A percentile compares a stretch with the other conserved stretches of the same genome.
Evolutionary conservation across 2,888 invertebrate species (phyloP).

Genomic region (Tetanocera ferruginea): DNA sequence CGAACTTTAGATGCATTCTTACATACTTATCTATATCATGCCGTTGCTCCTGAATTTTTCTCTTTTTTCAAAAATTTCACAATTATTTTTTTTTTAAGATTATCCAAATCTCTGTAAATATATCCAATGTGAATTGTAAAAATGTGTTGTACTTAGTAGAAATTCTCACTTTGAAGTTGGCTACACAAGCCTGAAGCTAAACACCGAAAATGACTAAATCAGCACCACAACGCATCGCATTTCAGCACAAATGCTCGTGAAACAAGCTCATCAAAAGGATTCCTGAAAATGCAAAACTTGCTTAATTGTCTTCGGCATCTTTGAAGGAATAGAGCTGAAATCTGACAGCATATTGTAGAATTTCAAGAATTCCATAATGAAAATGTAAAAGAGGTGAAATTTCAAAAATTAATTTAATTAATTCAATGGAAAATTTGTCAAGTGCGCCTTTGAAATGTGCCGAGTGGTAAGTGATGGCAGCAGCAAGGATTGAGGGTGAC

Average conservation of each 20-base stretch:
- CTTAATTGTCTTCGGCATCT: constrained; percentile 46
- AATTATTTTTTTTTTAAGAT: no score
- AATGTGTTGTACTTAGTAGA: not conserved
- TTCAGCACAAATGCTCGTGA: constrained; percentile 34
- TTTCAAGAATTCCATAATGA: constrained; percentile 62
- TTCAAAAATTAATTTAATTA: constrained; percentile 51
- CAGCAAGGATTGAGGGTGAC: not conserved
- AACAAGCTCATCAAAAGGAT: constrained; percentile 53
- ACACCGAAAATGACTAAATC: not conserved
- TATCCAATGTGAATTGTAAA: no score
- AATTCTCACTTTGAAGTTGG: constrained; percentile 35
- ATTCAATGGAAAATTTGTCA: constrained; percentile 59
- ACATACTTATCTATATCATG: no score
- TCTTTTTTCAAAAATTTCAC: no score
- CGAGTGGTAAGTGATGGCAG: not conserved
- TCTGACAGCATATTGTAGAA: constrained; percentile 45
- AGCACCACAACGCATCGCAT: constrained; percentile 12
- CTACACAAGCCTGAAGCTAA: constrained; percentile 9
- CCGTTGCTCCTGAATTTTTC: no score
- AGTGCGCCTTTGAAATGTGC: constrained; percentile 50
- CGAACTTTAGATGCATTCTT: no score
- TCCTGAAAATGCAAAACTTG: constrained; percentile 47
- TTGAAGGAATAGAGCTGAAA: constrained; percentile 16
- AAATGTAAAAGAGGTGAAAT: constrained; percentile 60
- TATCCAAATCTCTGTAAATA: no score